Evolutionary conservation across 2,797 vertebrate species (phyloP).

Genomic region (Cynopterus sphinx): DNA sequence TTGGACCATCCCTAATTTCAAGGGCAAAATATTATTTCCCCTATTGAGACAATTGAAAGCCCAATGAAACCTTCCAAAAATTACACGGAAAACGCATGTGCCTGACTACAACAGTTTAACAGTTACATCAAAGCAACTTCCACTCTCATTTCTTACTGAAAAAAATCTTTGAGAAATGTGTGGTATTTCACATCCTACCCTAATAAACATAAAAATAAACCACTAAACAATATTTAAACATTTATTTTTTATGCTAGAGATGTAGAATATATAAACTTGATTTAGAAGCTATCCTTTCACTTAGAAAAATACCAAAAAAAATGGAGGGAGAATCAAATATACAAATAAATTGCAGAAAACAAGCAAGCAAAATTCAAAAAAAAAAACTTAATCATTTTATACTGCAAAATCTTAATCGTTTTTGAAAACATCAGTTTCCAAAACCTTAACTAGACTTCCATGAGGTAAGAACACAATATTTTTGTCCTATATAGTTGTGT

Average conservation of each 20-base stretch:
- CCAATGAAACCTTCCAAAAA: not conserved
- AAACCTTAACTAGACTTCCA: slow-evolving; percentile 8
- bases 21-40: not conserved
- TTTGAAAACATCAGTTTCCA: not conserved
- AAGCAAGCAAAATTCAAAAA: slow-evolving; percentile 32
- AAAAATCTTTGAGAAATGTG: not conserved
- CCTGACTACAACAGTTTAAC: not conserved
- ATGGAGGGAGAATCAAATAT: not conserved
- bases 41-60: not conserved
- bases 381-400: not conserved
- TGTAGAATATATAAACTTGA: not conserved
- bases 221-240: slow-evolving; percentile 1
- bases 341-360: not conserved
- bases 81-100: not conserved
- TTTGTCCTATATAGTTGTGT: not conserved
- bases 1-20: not conserved
- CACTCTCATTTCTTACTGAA: not conserved
- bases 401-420: not conserved
- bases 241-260: not conserved
- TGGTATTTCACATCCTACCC: not conserved
- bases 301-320: not conserved
- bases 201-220: not conserved
- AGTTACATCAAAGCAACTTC: not conserved
- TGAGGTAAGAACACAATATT: not conserved
- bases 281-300: not conserved